A percentile compares a stretch with the other conserved stretches of the same genome.
Evolutionary conservation across 2,888 invertebrate species (phyloP).

Genomic region (Hypomecis punctinalis): DNA sequence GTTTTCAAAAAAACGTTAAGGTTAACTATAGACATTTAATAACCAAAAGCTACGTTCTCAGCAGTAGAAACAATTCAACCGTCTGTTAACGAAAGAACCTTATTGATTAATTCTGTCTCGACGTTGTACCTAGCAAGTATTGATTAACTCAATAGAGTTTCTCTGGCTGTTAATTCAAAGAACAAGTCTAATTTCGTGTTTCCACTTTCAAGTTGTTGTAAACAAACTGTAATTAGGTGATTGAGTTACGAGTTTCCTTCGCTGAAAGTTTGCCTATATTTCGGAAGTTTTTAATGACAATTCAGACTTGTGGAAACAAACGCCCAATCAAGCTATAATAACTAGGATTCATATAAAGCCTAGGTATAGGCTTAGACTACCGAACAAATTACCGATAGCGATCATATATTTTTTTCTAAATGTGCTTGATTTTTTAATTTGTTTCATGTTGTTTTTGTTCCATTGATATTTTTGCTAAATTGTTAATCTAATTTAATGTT

Average conservation of each 20-base stretch:
- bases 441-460: no score
- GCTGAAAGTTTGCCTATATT: conserved; percentile 48
- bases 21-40: no score
- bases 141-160: conserved; percentile 12
- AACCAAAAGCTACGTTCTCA: no score
- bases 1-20: no score
- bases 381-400: no score
- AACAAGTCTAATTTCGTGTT: conserved; percentile 59
- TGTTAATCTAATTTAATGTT: no score
- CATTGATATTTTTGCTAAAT: no score
- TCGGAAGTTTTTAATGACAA: conserved; percentile 34
- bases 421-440: no score
- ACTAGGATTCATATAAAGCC: conserved; percentile 9
- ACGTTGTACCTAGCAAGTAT: neutral
- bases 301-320: conserved; percentile 28
- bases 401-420: no score
- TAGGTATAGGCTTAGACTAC: neutral
- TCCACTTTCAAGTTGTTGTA: conserved; percentile 61
- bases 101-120: neutral
- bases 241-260: conserved; percentile 74
- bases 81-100: no score
- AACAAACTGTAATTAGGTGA: conserved; percentile 75
- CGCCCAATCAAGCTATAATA: conserved; percentile 14
- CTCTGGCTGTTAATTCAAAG: conserved; percentile 37
- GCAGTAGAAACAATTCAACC: no score